These are phyloP conservation scores for Lasioglossum lativentre DNA, from an alignment of 2,888 invertebrate genomes.

Conservation along the genomic window DNA sequence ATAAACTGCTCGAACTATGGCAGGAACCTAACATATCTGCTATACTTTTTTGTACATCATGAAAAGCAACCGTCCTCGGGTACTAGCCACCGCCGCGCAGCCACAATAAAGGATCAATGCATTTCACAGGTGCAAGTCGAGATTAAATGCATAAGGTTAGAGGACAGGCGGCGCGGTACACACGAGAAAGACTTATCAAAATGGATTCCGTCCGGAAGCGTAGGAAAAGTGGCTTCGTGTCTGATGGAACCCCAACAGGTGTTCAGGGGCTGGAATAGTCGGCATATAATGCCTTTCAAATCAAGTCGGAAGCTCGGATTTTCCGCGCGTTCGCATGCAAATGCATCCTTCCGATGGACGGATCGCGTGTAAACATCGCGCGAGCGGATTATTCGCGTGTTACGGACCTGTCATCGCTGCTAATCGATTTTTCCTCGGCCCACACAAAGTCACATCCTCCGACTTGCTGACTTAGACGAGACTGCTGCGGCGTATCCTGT, in stretches of 20 bases:
- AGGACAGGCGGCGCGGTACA: not conserved
- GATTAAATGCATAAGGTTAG: constrained; percentile 1
- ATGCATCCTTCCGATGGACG: constrained; percentile 54
- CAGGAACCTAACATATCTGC: too few species aligned
- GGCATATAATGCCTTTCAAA: constrained; percentile 41
- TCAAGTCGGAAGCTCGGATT: constrained; percentile 50
- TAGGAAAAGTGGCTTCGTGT: constrained; percentile 8
- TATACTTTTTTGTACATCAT: too few species aligned
- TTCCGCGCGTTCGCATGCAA: constrained; percentile 56
- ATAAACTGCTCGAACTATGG: too few species aligned
- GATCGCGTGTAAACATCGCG: constrained; percentile 59
- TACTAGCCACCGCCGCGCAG: not conserved
- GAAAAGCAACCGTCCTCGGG: too few species aligned
- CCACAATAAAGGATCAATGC: not conserved
- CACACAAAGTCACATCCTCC: constrained; percentile 11
- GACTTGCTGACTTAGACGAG: not conserved
- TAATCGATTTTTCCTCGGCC: constrained; percentile 51
- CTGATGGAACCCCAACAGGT: constrained; percentile 50
- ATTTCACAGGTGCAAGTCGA: not conserved
- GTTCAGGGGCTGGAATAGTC: constrained; percentile 27
- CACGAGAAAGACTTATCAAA: not conserved
- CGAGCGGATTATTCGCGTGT: constrained; percentile 53
- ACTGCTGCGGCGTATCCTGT: not conserved
- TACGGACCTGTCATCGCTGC: constrained; percentile 41
- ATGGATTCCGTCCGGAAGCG: not conserved